Evolutionary conservation across 1,140 invertebrate genomes (phyloP), one percentile per base, ranked within the genome.

Genomic region (Leptopilina clavipes): DNA sequence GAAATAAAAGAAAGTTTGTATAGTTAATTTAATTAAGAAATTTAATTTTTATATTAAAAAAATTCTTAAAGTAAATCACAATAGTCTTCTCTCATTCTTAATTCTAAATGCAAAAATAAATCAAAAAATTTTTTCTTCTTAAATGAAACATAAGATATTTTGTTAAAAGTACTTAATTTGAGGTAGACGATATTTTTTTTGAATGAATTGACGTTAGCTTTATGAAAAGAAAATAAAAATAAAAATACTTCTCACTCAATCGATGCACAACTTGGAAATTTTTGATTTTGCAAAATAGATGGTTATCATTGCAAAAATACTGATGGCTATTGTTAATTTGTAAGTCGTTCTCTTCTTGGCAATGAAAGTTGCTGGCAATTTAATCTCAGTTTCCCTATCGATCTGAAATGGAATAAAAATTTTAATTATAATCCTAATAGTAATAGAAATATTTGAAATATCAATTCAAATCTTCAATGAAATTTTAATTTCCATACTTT

Each of bases 351-450:
- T 83, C 12, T 86, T 83, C 22, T 84, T 76, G 1, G 70, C 72
- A 59, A 89, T 89, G 71, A 82, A 88, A 5, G 75, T 82, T 14
- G 88, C 78, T 56, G 88, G 87, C 48, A 77, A 48, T 59, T 73
- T 79, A 25, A 84, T 72, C 40, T 75, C 52, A 77, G 83, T 84
- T 71, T 87, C 56, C 17, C 72, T 79, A 25, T 85, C 76, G 31
- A 88, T 79, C 88, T 89, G 40, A 45, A 59, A 75, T 44, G 76
- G 14, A 74, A 71, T 40, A 40, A 40, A 40, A 19, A 75, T 14
- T 31, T 73, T 59, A 9, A n/a, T 65, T 18, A n/a, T n/a, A n/a
- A n/a, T n/a, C n/a, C n/a, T n/a, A n/a, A n/a, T n/a, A n/a, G n/a
- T n/a, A n/a, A n/a, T n/a, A n/a, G n/a, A n/a, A n/a, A n/a, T n/a